These are phyloP conservation scores for Discoglossus pictus DNA, from an alignment of 2,797 vertebrate species.

Conservation along the genomic window DNA sequence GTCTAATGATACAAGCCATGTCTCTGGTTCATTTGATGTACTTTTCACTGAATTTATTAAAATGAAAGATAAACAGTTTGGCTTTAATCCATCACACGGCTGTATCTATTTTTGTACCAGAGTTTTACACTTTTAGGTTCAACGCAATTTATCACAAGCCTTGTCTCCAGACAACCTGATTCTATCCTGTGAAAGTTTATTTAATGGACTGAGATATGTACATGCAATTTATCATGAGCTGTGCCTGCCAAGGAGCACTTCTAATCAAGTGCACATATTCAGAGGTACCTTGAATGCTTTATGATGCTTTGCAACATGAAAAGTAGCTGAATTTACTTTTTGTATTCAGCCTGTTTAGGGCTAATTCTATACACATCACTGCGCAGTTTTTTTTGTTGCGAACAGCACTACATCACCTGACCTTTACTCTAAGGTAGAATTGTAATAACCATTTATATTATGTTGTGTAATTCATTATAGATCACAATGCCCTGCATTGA, in stretches of 20 bases:
- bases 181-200: slow-evolving; percentile 47
- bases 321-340: slow-evolving; percentile 41
- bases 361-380: background rate
- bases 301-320: slow-evolving; percentile 24
- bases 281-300: slow-evolving; percentile 38
- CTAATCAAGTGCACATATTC: slow-evolving; percentile 49
- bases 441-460: too few relatives aligned
- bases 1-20: slow-evolving; percentile 39
- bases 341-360: slow-evolving; percentile 6
- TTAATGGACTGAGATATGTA: slow-evolving; percentile 49
- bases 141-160: slow-evolving; percentile 49
- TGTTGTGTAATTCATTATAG: too few relatives aligned
- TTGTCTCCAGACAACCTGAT: slow-evolving; percentile 50
- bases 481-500: too few relatives aligned
- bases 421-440: too few relatives aligned
- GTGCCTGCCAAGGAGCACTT: slow-evolving; percentile 37
- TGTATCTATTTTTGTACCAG: slow-evolving; percentile 47
- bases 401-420: too few relatives aligned
- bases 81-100: slow-evolving; percentile 47
- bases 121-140: slow-evolving; percentile 46
- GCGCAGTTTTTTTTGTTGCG: background rate
- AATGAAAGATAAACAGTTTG: slow-evolving; percentile 47
- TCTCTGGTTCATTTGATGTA: slow-evolving; percentile 36
- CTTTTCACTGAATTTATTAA: slow-evolving; percentile 44
- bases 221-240: slow-evolving; percentile 49